These are phyloP conservation scores for Cottus gobio DNA, from an alignment of 2,113 vertebrate genomes.

Conservation along the genomic window DNA sequence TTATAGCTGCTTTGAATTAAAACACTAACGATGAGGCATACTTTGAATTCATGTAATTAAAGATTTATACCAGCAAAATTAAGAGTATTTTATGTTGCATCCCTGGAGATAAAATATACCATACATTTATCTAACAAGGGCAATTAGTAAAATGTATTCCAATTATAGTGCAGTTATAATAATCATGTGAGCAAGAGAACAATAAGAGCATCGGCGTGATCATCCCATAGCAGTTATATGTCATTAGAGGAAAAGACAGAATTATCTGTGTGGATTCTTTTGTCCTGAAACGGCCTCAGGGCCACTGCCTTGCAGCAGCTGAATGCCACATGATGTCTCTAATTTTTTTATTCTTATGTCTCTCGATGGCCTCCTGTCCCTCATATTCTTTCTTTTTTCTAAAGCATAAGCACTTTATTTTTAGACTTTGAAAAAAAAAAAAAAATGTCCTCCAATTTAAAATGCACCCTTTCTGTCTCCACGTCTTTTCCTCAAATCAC, in stretches of 20 bases:
- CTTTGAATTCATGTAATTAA: background rate
- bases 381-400: slow-evolving; percentile 1
- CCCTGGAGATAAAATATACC: slow-evolving; percentile 14
- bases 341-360: slow-evolving; percentile 39
- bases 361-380: slow-evolving; percentile 29
- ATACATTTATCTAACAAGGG: slow-evolving; percentile 31
- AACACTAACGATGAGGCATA: background rate
- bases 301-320: slow-evolving; percentile 46
- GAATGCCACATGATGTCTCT: slow-evolving; percentile 40
- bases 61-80: background rate
- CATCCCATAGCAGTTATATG: slow-evolving; percentile 63
- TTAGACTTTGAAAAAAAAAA: slow-evolving; percentile 26
- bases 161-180: slow-evolving; percentile 53
- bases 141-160: slow-evolving; percentile 50
- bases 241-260: slow-evolving; percentile 62
- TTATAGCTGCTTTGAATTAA: background rate
- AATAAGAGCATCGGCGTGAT: slow-evolving; percentile 64
- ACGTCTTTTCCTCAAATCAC: slow-evolving; percentile 17
- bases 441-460: slow-evolving; percentile 34
- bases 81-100: slow-evolving; percentile 9
- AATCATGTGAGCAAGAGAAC: slow-evolving; percentile 62
- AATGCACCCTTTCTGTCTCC: slow-evolving; percentile 27
- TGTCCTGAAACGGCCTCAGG: slow-evolving; percentile 57
- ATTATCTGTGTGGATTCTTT: slow-evolving; percentile 54
- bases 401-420: slow-evolving; percentile 29